Conservation (phyloP, 2,797 vertebrate species). For the Helostoma temminkii region DNA sequence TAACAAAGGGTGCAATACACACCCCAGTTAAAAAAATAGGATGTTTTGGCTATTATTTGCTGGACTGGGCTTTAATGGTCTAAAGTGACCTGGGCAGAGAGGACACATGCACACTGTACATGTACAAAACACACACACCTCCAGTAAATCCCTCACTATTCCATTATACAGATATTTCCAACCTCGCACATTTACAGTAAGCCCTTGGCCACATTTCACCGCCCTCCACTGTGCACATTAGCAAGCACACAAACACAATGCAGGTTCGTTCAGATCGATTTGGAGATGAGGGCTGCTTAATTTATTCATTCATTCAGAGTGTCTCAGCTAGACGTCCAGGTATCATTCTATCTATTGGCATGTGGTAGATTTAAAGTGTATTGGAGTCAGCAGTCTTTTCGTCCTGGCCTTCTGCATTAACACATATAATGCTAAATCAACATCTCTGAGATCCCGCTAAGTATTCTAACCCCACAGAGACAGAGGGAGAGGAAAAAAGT, state of each 20-base stretch:
- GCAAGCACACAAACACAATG: constrained; percentile 5
- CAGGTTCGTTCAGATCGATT: constrained; percentile 61
- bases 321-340: constrained; percentile 66
- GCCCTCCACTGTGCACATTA: not conserved
- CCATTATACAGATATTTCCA: constrained; percentile 9
- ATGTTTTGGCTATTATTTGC: too few species aligned
- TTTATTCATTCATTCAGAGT: constrained; percentile 72
- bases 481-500: constrained; percentile 28
- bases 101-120: not conserved
- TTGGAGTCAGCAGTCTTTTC: constrained; percentile 76
- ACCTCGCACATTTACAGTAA: constrained; percentile 16
- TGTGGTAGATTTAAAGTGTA: constrained; percentile 73
- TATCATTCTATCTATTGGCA: constrained; percentile 79
- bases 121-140: too few species aligned
- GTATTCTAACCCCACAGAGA: constrained; percentile 60
- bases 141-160: not conserved
- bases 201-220: constrained; percentile 1
- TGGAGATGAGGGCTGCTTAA: constrained; percentile 67
- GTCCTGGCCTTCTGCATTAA: constrained; percentile 62
- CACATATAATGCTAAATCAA: constrained; percentile 78
- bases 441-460: constrained; percentile 64
- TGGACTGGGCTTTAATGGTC: too few species aligned
- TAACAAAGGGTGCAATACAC: too few species aligned
- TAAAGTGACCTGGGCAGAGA: constrained; percentile 30
- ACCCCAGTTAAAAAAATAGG: too few species aligned